phyloP scores from a whole-genome alignment of 2,888 invertebrate species.

The Drepana falcataria region DNA sequence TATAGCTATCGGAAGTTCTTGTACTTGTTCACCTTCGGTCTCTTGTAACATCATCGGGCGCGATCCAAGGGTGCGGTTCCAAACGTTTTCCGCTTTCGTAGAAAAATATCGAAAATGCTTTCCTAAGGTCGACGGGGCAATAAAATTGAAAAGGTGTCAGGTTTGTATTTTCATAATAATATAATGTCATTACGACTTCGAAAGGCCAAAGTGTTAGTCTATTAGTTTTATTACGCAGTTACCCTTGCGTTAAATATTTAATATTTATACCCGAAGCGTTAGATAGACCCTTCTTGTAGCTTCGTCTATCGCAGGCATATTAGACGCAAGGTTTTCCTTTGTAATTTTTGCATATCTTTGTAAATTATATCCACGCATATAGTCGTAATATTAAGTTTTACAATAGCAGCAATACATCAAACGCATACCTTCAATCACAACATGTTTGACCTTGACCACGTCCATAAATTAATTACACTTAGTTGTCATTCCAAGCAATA shows the following conservation, averaged over 20 bases:
- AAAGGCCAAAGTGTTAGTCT: conserved; percentile 60
- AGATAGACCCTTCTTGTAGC: conserved; percentile 44
- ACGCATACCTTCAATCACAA: conserved; percentile 26
- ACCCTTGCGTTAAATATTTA: conserved; percentile 60
- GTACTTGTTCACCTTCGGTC: conserved; percentile 59
- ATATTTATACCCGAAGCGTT: conserved; percentile 46
- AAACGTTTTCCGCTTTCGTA: conserved; percentile 67
- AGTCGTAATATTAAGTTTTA: conserved; percentile 6
- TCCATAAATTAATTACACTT: conserved; percentile 55
- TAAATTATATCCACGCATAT: conserved; percentile 12
- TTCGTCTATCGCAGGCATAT: conserved; percentile 18
- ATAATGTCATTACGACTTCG: conserved; percentile 50
- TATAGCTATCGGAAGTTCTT: conserved; percentile 48
- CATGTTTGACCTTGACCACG: conserved; percentile 51
- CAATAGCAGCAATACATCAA: conserved; percentile 12
- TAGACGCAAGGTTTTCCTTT: conserved; percentile 30
- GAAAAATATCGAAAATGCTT: conserved; percentile 50
- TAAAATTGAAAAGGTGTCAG: conserved; percentile 65
- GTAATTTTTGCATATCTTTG: conserved; percentile 5
- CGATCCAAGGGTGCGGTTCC: conserved; percentile 36
- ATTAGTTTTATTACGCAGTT: conserved; percentile 70
- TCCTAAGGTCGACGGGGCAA: conserved; percentile 65
- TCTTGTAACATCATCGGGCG: conserved; percentile 41
- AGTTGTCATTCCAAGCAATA: conserved; percentile 43
- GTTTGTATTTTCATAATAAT: conserved; percentile 59